Evolutionary conservation across 1,140 invertebrate species (phyloP).

Genomic region (Ips nitidus): DNA sequence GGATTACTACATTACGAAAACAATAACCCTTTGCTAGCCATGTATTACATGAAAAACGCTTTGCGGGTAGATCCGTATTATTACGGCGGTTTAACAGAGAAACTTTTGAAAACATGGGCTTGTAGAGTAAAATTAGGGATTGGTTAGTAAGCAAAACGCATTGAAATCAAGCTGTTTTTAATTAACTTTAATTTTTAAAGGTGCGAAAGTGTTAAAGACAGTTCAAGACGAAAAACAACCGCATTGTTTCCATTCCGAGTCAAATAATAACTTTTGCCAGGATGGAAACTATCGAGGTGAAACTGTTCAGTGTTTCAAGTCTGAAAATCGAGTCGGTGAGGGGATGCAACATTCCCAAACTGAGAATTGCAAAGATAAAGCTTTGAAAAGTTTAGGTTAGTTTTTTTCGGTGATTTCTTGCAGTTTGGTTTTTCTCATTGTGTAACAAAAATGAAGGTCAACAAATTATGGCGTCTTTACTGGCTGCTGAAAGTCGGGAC

Average conservation of each 20-base stretch:
- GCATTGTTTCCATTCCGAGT: slow-evolving; percentile 1
- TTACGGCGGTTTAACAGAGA: slow-evolving; percentile 57
- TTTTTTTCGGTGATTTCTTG: background rate
- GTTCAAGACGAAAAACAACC: slow-evolving; percentile 4
- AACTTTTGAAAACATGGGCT: slow-evolving; percentile 60
- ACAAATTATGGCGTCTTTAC: slow-evolving; percentile 41
- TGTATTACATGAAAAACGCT: slow-evolving; percentile 68
- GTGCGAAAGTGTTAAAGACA: background rate
- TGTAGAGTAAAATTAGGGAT: slow-evolving; percentile 56
- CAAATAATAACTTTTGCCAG: slow-evolving; percentile 8
- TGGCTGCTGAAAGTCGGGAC: slow-evolving; percentile 41
- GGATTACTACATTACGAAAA: slow-evolving; percentile 66
- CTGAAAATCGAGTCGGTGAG: background rate
- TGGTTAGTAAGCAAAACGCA: slow-evolving; percentile 5
- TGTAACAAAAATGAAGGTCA: slow-evolving; percentile 15
- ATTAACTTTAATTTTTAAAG: too few relatives aligned
- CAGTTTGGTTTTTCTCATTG: background rate
- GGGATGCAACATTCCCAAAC: slow-evolving; percentile 15
- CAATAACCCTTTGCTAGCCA: slow-evolving; percentile 66
- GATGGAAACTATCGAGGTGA: slow-evolving; percentile 5
- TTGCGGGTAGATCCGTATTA: slow-evolving; percentile 61
- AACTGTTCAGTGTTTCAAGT: slow-evolving; percentile 9
- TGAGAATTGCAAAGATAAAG: slow-evolving; percentile 21
- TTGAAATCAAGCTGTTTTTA: background rate
- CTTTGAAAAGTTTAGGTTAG: slow-evolving; percentile 5